Evolutionary conservation across 2,797 vertebrate species (phyloP).

Genomic region (Loriculus beryllinus): DNA sequence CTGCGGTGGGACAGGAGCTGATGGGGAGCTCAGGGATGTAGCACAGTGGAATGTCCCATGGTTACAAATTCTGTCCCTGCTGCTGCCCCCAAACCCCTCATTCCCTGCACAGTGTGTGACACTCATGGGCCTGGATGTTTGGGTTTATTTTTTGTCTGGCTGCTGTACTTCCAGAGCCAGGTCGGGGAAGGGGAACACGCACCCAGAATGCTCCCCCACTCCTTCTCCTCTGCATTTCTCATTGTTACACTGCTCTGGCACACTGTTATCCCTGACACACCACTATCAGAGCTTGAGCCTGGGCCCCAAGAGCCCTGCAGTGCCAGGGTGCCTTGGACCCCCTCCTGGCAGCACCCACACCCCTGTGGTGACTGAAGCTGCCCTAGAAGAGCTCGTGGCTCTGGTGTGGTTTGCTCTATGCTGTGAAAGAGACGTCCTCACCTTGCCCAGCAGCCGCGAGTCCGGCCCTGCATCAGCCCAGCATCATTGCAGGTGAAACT

Average conservation of each 20-base stretch:
- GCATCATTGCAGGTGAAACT: conserved; percentile 12
- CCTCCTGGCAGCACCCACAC: not conserved
- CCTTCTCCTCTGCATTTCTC: not conserved
- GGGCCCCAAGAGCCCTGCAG: fast-evolving
- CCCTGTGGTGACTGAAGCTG: fast-evolving
- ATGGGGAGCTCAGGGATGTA: not conserved
- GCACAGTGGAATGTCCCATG: fast-evolving
- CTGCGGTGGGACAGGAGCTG: not conserved
- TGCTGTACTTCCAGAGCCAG: not conserved
- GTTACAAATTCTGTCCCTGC: not conserved
- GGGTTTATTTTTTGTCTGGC: not conserved
- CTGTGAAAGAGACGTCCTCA: not conserved
- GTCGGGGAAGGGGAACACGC: not conserved
- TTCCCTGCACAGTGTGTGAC: fast-evolving
- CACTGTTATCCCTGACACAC: not conserved
- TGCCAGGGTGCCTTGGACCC: fast-evolving
- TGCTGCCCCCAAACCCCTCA: fast-evolving
- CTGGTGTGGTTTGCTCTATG: not conserved
- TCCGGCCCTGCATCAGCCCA: not conserved
- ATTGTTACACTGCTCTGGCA: not conserved
- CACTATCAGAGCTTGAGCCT: not conserved
- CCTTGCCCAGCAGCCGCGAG: not conserved
- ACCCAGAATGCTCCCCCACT: not conserved
- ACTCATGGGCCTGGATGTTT: fast-evolving
- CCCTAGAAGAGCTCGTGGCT: not conserved